Base-by-base conservation (phyloP, 1,140 invertebrate species). In the Odontomachus brunneus region DNA sequence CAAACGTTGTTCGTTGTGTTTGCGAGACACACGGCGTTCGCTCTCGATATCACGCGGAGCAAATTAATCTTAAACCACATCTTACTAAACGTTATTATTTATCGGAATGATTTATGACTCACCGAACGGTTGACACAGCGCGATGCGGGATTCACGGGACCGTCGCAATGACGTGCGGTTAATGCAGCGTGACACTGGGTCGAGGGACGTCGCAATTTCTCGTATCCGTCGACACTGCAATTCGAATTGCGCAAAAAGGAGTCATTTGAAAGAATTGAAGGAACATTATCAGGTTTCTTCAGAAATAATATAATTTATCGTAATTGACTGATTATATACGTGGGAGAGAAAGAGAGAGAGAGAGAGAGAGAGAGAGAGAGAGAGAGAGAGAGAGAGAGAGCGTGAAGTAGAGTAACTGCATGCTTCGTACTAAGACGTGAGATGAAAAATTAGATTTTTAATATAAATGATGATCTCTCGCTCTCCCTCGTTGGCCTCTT, bases 71-170 rank as follows among this genome's bases (percentile, higher is more conserved):
- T 38, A 1, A 5, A 3, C 14, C 19, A 3, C 33, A 55, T 14
- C 4, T n/a, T 26, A 14, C 12, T 44, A 17, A 22, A n/a, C 26
- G 14, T 66, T 14, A 55, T 51, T 49, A 19, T 55, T 38, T 38
- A 3, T 26, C 22, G 24, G 69, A 80, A 80, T 69, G 0, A 14
- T 17, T 57, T 67, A 14, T 65, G 24, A 75, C 48, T 76, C 24
- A 55, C 62, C 26, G 17, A 75, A 44, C 24, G 17, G 57, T 22
- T 19, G 24, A 49, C 55, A 15, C 53, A 33, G 19, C 3, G 1
- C 65, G 3, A 12, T 29, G 17, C 14, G 29, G 7, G n/a, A 74
- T 9, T 12, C 29, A 33, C n/a, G n/a, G 29, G 29, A 33, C 29
- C 29, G 29, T 33, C 29, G 29, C 29, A 33, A 33, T 33, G 2